A percentile compares a stretch with the other conserved stretches of the same genome.
phyloP scores from a whole-genome alignment of 2,888 invertebrate genomes.

The Watsonalla binaria region DNA sequence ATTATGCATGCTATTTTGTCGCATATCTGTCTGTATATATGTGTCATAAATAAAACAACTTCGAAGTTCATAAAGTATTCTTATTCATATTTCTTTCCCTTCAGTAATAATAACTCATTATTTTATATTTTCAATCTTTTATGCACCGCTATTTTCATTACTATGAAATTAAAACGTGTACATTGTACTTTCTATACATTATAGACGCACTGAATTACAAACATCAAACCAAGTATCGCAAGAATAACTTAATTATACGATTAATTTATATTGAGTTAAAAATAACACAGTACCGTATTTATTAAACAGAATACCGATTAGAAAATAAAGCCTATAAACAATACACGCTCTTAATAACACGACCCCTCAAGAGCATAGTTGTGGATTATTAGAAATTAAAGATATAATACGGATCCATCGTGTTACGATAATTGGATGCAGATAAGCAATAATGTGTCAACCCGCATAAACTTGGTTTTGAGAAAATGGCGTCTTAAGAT shows the following conservation, averaged over 20 bases:
- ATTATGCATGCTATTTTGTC: not conserved
- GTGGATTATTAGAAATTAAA: not conserved
- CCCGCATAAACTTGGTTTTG: no score
- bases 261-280: not conserved
- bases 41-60: conserved; percentile 54
- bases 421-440: not conserved
- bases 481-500: no score
- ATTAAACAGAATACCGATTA: not conserved
- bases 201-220: not conserved
- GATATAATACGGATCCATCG: not conserved
- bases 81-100: conserved; percentile 44
- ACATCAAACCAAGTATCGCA: not conserved
- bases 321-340: not conserved
- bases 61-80: conserved; percentile 46
- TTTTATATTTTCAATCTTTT: conserved; percentile 28
- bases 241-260: not conserved
- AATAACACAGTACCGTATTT: not conserved
- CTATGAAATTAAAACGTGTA: conserved; percentile 25
- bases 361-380: not conserved
- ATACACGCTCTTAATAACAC: not conserved
- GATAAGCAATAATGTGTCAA: no score
- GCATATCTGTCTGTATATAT: not conserved
- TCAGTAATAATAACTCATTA: conserved; percentile 6
- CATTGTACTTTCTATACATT: not conserved
- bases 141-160: conserved; percentile 14